phyloP scores from a whole-genome alignment of 2,797 vertebrate species.

The Argentina silus region DNA sequence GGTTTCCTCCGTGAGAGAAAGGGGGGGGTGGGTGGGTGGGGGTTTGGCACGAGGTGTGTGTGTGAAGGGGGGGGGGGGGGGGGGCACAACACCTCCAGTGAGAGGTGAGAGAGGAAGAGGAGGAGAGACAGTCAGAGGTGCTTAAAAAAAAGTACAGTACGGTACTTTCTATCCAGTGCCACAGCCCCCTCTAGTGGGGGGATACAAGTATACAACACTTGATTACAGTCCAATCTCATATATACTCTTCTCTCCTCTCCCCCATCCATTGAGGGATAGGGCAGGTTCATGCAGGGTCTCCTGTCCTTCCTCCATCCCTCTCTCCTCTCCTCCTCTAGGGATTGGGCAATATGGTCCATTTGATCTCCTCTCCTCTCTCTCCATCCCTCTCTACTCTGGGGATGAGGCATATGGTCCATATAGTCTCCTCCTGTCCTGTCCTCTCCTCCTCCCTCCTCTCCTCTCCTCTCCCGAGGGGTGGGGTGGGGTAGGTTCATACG shows the following conservation, averaged over 20 bases:
- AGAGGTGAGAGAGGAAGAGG: conserved; percentile 10
- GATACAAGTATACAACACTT: too few species aligned
- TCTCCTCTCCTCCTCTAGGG: background rate
- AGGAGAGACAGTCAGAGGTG: too few species aligned
- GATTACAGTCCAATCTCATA: too few species aligned
- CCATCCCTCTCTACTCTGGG: background rate
- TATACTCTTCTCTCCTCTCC: background rate
- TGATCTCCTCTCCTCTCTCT: background rate
- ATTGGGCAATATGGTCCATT: background rate
- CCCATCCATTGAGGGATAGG: background rate
- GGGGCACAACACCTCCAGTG: background rate
- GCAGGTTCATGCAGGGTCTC: background rate
- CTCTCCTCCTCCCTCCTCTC: background rate
- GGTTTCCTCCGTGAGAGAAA: background rate
- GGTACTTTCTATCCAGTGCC: too few species aligned
- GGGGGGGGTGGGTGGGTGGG: conserved; percentile 5
- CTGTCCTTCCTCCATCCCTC: background rate
- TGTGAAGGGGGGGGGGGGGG: background rate
- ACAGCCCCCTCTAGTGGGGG: too few species aligned
- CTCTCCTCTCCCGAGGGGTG: background rate
- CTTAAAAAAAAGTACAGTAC: too few species aligned
- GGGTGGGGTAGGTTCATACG: background rate
- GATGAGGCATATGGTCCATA: too few species aligned
- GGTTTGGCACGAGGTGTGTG: conserved; percentile 29
- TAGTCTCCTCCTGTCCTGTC: too few species aligned